phyloP scores from a whole-genome alignment of 2,888 invertebrate species.

The Pimpla rufipes region DNA sequence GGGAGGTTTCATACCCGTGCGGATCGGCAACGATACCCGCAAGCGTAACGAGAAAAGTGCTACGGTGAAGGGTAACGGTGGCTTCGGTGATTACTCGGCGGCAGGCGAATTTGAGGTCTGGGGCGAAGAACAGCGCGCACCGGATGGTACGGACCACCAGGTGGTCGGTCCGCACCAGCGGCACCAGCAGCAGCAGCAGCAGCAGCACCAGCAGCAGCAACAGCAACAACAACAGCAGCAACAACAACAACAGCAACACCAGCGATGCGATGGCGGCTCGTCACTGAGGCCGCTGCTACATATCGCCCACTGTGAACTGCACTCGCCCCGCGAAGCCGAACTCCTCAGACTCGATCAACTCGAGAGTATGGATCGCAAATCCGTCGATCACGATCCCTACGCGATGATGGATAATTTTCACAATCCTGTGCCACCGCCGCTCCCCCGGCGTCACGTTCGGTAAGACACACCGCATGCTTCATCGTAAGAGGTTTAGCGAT shows the following conservation, averaged over 20 bases:
- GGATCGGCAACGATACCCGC: slow-evolving; percentile 53
- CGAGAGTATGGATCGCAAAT: slow-evolving; percentile 81
- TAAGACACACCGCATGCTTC: slow-evolving; percentile 73
- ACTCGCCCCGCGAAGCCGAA: slow-evolving; percentile 84
- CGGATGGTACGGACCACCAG: slow-evolving; percentile 77
- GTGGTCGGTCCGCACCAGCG: slow-evolving; percentile 71
- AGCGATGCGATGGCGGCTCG: slow-evolving; percentile 83
- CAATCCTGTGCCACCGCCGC: slow-evolving; percentile 83
- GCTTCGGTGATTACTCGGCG: slow-evolving; percentile 84
- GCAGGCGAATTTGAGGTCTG: slow-evolving; percentile 85
- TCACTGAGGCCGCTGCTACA: slow-evolving; percentile 82
- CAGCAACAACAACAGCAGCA: slow-evolving; percentile 74
- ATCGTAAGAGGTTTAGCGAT: neutral
- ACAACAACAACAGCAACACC: slow-evolving; percentile 64
- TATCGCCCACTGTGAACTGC: slow-evolving; percentile 84
- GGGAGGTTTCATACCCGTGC: slow-evolving; percentile 67
- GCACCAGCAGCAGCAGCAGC: slow-evolving; percentile 67
- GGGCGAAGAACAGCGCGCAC: slow-evolving; percentile 82
- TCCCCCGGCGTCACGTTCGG: slow-evolving; percentile 84
- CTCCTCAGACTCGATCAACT: slow-evolving; percentile 83
- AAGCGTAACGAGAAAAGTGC: slow-evolving; percentile 67
- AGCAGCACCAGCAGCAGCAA: slow-evolving; percentile 69
- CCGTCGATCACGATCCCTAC: slow-evolving; percentile 80
- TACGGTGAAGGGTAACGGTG: slow-evolving; percentile 84
- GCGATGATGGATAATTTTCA: slow-evolving; percentile 85